Evolutionary conservation across 2,888 invertebrate species (phyloP), one percentile per base, ranked within the genome.

Genomic region (Pterostichus madidus): DNA sequence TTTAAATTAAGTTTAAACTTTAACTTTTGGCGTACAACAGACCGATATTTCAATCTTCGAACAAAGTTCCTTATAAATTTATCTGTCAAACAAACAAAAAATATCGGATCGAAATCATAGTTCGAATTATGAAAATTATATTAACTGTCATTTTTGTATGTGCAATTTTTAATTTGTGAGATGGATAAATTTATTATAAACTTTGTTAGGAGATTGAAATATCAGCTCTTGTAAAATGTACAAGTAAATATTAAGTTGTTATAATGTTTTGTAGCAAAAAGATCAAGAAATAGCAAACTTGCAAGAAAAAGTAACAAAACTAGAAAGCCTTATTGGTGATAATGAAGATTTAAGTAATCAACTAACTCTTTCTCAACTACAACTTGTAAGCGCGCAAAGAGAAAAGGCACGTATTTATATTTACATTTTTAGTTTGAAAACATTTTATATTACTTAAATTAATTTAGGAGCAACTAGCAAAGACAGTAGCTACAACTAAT

Each of bases 301-400:
- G 13, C 17, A 59, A 15, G 15, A 17, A 15, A 59, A 46, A 46
- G 15, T 71, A 24, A 15, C 8, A 7, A 15, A 44, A 11, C n/a
- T 71, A 5, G 17, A 44, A 17, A 31, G 17, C 0, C 10, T 13
- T 39, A 1, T 71, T 3, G 46, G 10, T 24, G 3, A 10, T 10
- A 46, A 52, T 13, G 6, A n/a, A 52, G 83, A 84, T 44, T 71
- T 88, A 10, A 85, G 85, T 71, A 85, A 85, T 79, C 85, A 86
- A 84, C 85, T 88, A 13, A 85, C 86, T 83, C 84, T 81, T 52
- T 88, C 88, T 5, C 85, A 86, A 83, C 83, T 86, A 76, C 87
- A 88, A 86, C 61, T 88, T 5, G 84, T 17, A 24, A 53, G 64
- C 24, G 52, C 31, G 7, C 15, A 13, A 17, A 35, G 17, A 8